phyloP scores from a whole-genome alignment of 2,113 vertebrate genomes.

The Amphiprion ocellaris region DNA sequence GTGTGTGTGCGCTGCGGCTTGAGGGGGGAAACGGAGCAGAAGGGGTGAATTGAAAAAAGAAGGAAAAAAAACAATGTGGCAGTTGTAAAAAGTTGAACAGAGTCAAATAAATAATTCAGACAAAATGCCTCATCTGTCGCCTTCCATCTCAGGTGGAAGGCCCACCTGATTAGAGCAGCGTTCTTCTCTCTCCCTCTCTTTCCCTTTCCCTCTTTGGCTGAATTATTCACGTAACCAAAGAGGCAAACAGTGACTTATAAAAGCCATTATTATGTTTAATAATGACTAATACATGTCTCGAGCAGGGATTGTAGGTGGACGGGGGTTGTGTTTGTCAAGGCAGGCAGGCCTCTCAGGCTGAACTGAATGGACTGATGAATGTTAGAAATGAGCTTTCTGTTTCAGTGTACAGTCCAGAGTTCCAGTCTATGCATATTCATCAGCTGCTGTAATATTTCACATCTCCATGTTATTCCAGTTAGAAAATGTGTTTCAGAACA shows the following conservation, averaged over 20 bases:
- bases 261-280: conserved; percentile 88
- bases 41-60: neutral
- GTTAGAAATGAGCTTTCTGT: conserved; percentile 64
- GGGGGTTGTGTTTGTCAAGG: conserved; percentile 29
- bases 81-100: conserved; percentile 68
- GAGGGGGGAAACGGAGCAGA: neutral
- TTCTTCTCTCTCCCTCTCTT: conserved; percentile 24
- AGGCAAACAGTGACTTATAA: conserved; percentile 81
- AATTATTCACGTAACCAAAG: conserved; percentile 85
- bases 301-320: conserved; percentile 39
- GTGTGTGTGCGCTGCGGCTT: conserved; percentile 3
- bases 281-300: conserved; percentile 84
- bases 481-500: conserved; percentile 9
- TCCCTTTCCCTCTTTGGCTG: conserved; percentile 51
- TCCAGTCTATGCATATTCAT: conserved; percentile 50
- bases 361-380: conserved; percentile 67
- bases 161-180: conserved; percentile 74
- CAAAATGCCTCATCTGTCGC: conserved; percentile 72
- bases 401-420: conserved; percentile 25
- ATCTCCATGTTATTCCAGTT: conserved; percentile 16
- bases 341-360: conserved; percentile 27
- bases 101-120: conserved; percentile 84
- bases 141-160: conserved; percentile 77
- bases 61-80: conserved; percentile 51
- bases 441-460: conserved; percentile 16